Conservation (phyloP, 2,888 invertebrate species). For the Merodon equestris region DNA sequence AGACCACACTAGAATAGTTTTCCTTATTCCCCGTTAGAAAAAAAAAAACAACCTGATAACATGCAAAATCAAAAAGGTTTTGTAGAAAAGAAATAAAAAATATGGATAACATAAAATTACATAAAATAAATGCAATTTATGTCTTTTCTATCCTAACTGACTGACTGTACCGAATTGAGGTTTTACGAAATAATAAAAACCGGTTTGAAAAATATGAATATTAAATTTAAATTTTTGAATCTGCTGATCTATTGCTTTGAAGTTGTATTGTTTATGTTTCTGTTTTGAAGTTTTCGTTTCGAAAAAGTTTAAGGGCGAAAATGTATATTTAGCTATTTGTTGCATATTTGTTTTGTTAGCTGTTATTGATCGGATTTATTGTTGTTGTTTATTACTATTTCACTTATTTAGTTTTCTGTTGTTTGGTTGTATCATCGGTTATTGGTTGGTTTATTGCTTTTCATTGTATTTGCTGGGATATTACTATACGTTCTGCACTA, state of each 20-base stretch:
- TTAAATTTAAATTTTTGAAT: slow-evolving; percentile 24
- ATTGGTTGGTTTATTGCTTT: slow-evolving; percentile 59
- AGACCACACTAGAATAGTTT: background rate
- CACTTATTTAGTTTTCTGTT: slow-evolving; percentile 21
- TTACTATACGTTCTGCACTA: slow-evolving; percentile 15
- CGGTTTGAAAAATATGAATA: slow-evolving; percentile 19
- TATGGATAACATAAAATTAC: slow-evolving; percentile 2
- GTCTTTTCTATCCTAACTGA: slow-evolving; percentile 36
- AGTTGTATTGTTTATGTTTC: slow-evolving; percentile 45
- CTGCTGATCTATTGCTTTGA: slow-evolving; percentile 58
- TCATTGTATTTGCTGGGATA: slow-evolving; percentile 64
- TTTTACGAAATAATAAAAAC: slow-evolving; percentile 16
- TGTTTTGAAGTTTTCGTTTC: slow-evolving; percentile 18
- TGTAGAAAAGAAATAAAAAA: background rate
- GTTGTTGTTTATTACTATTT: slow-evolving; percentile 40
- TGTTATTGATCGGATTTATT: slow-evolving; percentile 46
- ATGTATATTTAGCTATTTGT: slow-evolving; percentile 1
- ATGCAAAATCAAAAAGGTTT: slow-evolving; percentile 46
- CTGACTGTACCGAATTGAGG: background rate
- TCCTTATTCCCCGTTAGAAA: background rate
- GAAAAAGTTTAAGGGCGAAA: slow-evolving; percentile 19
- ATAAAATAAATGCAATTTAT: slow-evolving; percentile 1
- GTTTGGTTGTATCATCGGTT: slow-evolving; percentile 56
- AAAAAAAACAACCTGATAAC: slow-evolving; percentile 34
- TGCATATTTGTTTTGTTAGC: no score